Conservation (phyloP, 1,140 invertebrate species). For the Physella acuta region DNA sequence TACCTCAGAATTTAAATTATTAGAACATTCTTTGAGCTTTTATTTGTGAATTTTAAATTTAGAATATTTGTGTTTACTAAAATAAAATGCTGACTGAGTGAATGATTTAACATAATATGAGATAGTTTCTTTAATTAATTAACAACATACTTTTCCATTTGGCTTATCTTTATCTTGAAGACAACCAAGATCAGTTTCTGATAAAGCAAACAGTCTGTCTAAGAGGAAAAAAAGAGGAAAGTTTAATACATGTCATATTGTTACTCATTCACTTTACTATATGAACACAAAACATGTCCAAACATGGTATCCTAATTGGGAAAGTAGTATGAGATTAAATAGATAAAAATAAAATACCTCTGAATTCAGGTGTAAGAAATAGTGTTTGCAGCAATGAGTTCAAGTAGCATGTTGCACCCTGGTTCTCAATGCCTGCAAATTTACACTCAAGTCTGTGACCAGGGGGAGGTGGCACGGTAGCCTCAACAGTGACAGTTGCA, state of each 20-base stretch:
- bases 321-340: no score
- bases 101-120: no score
- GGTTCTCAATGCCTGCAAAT: conserved; percentile 57
- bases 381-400: conserved; percentile 58
- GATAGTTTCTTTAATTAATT: no score
- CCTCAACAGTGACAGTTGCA: not conserved
- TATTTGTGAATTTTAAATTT: no score
- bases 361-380: conserved; percentile 58
- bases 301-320: no score
- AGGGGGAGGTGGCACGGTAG: conserved; percentile 30
- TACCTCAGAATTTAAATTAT: no score
- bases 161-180: conserved; percentile 38
- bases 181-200: conserved; percentile 45
- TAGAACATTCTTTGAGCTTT: no score
- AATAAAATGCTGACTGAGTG: no score
- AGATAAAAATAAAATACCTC: conserved; percentile 47
- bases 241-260: not conserved
- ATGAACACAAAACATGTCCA: no score
- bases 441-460: conserved; percentile 39
- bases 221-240: conserved; percentile 26
- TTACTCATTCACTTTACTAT: no score
- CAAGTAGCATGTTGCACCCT: conserved; percentile 59
- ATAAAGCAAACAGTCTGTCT: conserved; percentile 49
- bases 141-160: conserved; percentile 36
- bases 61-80: no score